Evolutionary conservation across 2,888 invertebrate species (phyloP).

Genomic region (Drosophila mettleri): DNA sequence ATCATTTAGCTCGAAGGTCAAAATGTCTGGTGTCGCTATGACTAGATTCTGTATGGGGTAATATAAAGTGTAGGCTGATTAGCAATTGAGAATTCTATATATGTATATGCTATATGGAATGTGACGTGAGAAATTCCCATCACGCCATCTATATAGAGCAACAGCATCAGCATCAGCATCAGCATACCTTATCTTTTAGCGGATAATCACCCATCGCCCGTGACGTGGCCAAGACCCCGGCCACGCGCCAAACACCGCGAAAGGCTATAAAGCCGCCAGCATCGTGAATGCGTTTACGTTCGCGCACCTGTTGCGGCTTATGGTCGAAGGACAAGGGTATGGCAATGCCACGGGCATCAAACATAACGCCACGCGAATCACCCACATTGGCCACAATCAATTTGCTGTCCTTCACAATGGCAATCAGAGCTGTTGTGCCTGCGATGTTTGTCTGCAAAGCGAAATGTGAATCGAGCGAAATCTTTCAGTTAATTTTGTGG

Average conservation of each 20-base stretch:
- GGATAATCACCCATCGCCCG: conserved; percentile 98
- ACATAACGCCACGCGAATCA: conserved; percentile 98
- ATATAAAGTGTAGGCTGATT: conserved; percentile 25
- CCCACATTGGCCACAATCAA: conserved; percentile 98
- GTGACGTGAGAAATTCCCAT: conserved; percentile 8
- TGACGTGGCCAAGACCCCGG: conserved; percentile 97
- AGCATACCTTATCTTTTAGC: conserved; percentile 88
- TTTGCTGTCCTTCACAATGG: conserved; percentile 92
- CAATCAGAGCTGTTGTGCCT: conserved; percentile 97
- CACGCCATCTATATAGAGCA: conserved; percentile 29
- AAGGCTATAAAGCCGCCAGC: conserved; percentile 98
- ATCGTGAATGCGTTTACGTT: conserved; percentile 95
- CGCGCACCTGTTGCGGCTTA: conserved; percentile 97
- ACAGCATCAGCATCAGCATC: conserved; percentile 1
- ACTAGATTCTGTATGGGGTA: conserved; percentile 89
- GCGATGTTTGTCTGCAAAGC: conserved; percentile 87
- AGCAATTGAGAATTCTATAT: conserved; percentile 24
- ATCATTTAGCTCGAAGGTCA: conserved; percentile 94
- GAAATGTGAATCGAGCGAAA: background rate
- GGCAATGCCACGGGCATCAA: conserved; percentile 94
- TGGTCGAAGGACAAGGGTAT: conserved; percentile 98
- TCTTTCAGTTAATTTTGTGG: too few relatives aligned
- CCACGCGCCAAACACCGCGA: conserved; percentile 98
- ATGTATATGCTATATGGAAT: background rate
- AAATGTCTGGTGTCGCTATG: conserved; percentile 97